These are phyloP conservation scores for Grantiella picta DNA, from an alignment of 2,113 vertebrate species.

Conservation along the genomic window DNA sequence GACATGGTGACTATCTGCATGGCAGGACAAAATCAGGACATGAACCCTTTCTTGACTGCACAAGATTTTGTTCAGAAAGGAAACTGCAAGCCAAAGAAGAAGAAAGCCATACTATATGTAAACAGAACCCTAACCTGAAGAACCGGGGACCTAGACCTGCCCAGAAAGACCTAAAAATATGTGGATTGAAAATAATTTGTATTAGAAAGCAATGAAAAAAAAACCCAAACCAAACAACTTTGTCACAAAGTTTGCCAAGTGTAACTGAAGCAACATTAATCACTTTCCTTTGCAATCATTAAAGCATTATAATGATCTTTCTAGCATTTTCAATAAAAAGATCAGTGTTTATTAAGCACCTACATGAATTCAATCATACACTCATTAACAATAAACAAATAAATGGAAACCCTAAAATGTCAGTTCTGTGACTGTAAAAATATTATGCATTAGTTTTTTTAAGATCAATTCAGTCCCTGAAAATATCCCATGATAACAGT, in stretches of 20 bases:
- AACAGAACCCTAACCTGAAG: neutral
- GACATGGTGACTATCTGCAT: neutral
- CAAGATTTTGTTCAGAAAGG: neutral
- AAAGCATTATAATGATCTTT: neutral
- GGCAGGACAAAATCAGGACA: neutral
- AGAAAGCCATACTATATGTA: neutral
- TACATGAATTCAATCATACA: neutral
- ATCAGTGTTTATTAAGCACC: neutral
- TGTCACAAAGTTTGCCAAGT: neutral
- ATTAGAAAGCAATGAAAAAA: neutral
- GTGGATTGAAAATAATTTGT: neutral
- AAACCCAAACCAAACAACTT: neutral
- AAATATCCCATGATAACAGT: neutral
- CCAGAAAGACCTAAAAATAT: neutral
- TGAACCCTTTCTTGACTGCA: neutral
- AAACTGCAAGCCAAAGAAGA: neutral
- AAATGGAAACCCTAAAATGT: neutral
- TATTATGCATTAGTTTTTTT: neutral
- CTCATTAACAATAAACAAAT: neutral
- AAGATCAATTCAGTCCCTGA: neutral
- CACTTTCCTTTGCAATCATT: neutral
- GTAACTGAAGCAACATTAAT: neutral
- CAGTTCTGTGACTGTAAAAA: neutral
- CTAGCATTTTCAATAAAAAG: neutral
- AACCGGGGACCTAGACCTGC: neutral